phyloP scores from a whole-genome alignment of 2,888 invertebrate species.

The Neuroscelio doddi region DNA sequence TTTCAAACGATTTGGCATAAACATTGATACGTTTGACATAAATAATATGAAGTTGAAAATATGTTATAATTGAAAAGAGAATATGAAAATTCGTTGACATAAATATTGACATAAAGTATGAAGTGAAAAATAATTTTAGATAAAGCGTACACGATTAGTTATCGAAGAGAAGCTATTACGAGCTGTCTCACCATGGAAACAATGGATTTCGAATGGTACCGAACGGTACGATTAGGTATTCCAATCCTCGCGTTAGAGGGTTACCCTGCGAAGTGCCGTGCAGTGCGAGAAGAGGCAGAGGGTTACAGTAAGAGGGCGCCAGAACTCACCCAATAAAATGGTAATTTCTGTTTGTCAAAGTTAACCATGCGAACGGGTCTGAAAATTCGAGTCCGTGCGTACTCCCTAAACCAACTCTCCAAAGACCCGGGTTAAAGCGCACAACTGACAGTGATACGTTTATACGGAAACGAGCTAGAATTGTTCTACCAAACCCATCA shows the following conservation, averaged over 20 bases:
- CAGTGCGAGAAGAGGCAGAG: slow-evolving; percentile 49
- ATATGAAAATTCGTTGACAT: too few relatives aligned
- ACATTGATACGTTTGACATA: too few relatives aligned
- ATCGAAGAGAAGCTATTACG: slow-evolving; percentile 1
- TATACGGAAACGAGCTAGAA: slow-evolving; percentile 43
- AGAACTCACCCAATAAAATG: slow-evolving; percentile 78
- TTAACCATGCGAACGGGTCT: slow-evolving; percentile 75
- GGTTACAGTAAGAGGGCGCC: slow-evolving; percentile 59
- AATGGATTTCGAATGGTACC: slow-evolving; percentile 65
- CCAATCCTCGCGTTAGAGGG: slow-evolving; percentile 63
- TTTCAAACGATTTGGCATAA: too few relatives aligned
- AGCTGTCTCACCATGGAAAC: slow-evolving; percentile 53
- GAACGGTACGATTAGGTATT: slow-evolving; percentile 67
- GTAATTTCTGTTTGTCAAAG: slow-evolving; percentile 81
- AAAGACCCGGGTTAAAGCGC: slow-evolving; percentile 65
- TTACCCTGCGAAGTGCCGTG: slow-evolving; percentile 48
- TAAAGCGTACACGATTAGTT: neutral
- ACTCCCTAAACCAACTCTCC: slow-evolving; percentile 68
- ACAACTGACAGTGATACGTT: slow-evolving; percentile 61
- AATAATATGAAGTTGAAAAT: too few relatives aligned
- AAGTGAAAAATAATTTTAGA: neutral
- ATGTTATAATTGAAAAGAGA: too few relatives aligned
- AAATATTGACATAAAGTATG: neutral
- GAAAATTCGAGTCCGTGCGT: slow-evolving; percentile 70
- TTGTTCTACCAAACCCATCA: slow-evolving; percentile 12